A percentile compares a stretch with the other conserved stretches of the same genome.
phyloP scores from a whole-genome alignment of 2,113 vertebrate species.

The Diadophis punctatus region DNA sequence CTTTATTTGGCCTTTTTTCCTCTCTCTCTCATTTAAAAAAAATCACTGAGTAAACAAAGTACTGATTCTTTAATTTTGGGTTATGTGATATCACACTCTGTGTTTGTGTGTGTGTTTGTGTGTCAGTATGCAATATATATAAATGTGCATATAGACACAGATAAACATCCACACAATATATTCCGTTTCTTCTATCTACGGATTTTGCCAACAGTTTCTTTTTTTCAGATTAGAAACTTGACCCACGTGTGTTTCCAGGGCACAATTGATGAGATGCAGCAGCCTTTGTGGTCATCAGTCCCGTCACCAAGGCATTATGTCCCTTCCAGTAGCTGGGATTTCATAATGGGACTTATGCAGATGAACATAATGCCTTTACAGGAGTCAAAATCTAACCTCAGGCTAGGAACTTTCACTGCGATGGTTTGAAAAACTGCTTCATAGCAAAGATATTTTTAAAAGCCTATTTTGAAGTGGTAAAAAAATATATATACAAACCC shows the following conservation, averaged over 20 bases:
- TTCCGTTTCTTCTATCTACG: constrained; percentile 63
- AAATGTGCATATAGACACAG: not conserved
- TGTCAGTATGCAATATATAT: not conserved
- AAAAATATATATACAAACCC: constrained; percentile 45
- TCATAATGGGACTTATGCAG: constrained; percentile 68
- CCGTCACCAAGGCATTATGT: constrained; percentile 51
- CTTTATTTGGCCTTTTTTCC: constrained; percentile 35
- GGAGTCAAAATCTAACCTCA: constrained; percentile 58
- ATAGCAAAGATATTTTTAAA: constrained; percentile 37
- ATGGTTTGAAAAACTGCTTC: constrained; percentile 50
- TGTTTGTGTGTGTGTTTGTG: constrained; percentile 41
- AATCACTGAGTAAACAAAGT: constrained; percentile 59
- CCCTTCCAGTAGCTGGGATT: constrained; percentile 59
- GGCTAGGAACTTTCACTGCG: constrained; percentile 73
- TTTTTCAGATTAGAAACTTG: constrained; percentile 65
- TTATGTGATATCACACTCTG: constrained; percentile 34
- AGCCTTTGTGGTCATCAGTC: constrained; percentile 56
- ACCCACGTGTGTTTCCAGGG: constrained; percentile 57
- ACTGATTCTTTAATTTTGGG: constrained; percentile 67
- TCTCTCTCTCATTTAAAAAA: constrained; percentile 32
- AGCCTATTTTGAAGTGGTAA: constrained; percentile 75
- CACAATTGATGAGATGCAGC: constrained; percentile 51
- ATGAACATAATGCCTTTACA: constrained; percentile 64
- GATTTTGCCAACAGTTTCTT: constrained; percentile 62
- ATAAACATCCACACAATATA: not conserved